Evolutionary conservation across 2,113 vertebrate species (phyloP).

Genomic region (Syngnathus typhle): DNA sequence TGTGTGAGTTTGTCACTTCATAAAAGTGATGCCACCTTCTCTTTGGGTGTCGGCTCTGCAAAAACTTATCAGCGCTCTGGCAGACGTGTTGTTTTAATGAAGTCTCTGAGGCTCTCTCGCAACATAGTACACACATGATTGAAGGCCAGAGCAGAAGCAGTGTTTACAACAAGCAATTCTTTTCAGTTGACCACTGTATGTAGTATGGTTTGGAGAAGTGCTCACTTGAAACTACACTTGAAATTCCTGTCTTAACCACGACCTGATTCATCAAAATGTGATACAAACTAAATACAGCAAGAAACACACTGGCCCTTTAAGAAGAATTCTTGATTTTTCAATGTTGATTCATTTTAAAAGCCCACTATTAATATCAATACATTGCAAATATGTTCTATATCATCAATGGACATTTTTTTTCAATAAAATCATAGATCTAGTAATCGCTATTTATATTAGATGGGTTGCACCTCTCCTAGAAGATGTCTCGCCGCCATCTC

Average conservation of each 20-base stretch:
- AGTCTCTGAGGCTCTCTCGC: conserved; percentile 17
- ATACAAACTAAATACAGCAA: not conserved
- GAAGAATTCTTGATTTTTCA: too few species aligned
- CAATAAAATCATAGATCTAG: too few species aligned
- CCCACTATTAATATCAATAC: too few species aligned
- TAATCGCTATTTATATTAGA: too few species aligned
- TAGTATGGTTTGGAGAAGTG: not conserved
- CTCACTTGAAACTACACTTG: not conserved
- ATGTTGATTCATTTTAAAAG: too few species aligned
- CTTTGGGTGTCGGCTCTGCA: conserved; percentile 44
- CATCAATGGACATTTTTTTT: too few species aligned
- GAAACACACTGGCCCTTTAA: not conserved
- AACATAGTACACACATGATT: conserved; percentile 15
- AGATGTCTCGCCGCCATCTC: too few species aligned
- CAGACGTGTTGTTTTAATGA: conserved; percentile 58
- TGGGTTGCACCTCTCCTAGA: too few species aligned
- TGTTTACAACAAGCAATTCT: not conserved
- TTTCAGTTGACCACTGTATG: not conserved
- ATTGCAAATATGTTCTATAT: too few species aligned
- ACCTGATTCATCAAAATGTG: not conserved
- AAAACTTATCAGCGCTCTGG: conserved; percentile 62
- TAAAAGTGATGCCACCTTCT: conserved; percentile 45
- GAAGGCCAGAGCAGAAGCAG: conserved; percentile 6
- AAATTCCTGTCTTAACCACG: not conserved
- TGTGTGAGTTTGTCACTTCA: conserved; percentile 63